Percentiles rank a stretch among this genome's conserved stretches.
These are phyloP conservation scores for Macrobrachium nipponense DNA, from an alignment of 1,140 invertebrate species.

Conservation along the genomic window DNA sequence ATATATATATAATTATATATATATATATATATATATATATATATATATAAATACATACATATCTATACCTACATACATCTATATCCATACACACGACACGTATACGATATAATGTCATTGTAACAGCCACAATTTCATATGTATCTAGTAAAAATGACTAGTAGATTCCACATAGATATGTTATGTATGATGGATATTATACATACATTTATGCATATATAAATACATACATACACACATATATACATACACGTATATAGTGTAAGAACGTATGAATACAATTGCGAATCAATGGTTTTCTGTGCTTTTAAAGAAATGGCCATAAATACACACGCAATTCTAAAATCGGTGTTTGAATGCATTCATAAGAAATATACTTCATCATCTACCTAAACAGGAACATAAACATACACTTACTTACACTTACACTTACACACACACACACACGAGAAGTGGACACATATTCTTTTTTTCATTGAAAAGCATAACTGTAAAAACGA, in stretches of 20 bases:
- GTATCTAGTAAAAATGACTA: too few species aligned
- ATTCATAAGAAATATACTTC: too few species aligned
- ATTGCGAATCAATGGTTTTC: too few species aligned
- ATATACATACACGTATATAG: background rate
- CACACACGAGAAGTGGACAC: background rate
- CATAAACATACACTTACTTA: background rate
- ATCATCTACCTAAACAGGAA: background rate
- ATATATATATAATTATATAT: conserved; percentile 16
- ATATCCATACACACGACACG: background rate
- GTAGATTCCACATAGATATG: too few species aligned
- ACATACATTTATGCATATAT: background rate
- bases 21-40: conserved; percentile 22
- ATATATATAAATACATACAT: conserved; percentile 14
- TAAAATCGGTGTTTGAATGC: too few species aligned
- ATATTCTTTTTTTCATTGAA: too few species aligned
- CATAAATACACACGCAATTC: too few species aligned
- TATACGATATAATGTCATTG: too few species aligned
- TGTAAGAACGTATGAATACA: too few species aligned
- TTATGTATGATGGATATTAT: background rate
- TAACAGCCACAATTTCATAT: too few species aligned
- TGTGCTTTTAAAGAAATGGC: too few species aligned
- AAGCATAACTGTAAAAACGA: too few species aligned
- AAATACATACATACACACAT: background rate
- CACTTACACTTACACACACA: background rate
- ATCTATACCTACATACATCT: conserved; percentile 6